Evolutionary conservation across 2,888 invertebrate species (phyloP), one percentile per base, ranked within the genome.

Genomic region (Agrochola lota): DNA sequence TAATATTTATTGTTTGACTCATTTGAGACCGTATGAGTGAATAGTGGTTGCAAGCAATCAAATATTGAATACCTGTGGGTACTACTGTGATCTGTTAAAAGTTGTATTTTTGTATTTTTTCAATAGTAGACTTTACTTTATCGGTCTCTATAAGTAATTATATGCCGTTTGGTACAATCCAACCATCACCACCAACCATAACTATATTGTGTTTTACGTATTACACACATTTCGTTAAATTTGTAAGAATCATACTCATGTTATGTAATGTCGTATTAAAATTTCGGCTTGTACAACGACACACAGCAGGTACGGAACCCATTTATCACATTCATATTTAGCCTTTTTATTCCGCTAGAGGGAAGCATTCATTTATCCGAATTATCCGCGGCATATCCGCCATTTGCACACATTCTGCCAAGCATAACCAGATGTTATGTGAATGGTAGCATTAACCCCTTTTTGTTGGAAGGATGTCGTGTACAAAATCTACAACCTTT

Each of bases 321-420:
- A 85, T 86, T 83, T 77, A 60, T 85, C 80, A 83, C 59, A 49
- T 76, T 59, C 68, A 74, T 73, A 73, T 78, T 84, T 68, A 76
- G 63, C 75, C 80, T 78, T 87, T 81, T 83, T 81, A 80, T 81
- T 77, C 57, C 74, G 80, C 81, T 81, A 69, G 77, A 77, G 73
- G 68, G 85, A 71, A 84, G 84, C 77, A 77, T 82, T 79, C 78
- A 87, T 90, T 89, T 87, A 85, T 85, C 76, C 74, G 86, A 87
- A 90, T 90, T 88, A 88, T 82, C 71, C 83, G 78, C 69, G 40
- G 79, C 70, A 78, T 87, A 84, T 84, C 80, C 84, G 81, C 80
- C 82, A 81, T 85, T 84, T 78, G 78, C 68, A 70, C 71, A 78
- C 72, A 64, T 72, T 71, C n/a, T 76, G 72, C 72, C 82, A 87